Percentiles rank a stretch among this genome's conserved stretches.
These are phyloP conservation scores for Metridium senile DNA, from an alignment of 92 coral and sea anemone species.

Conservation along the genomic window DNA sequence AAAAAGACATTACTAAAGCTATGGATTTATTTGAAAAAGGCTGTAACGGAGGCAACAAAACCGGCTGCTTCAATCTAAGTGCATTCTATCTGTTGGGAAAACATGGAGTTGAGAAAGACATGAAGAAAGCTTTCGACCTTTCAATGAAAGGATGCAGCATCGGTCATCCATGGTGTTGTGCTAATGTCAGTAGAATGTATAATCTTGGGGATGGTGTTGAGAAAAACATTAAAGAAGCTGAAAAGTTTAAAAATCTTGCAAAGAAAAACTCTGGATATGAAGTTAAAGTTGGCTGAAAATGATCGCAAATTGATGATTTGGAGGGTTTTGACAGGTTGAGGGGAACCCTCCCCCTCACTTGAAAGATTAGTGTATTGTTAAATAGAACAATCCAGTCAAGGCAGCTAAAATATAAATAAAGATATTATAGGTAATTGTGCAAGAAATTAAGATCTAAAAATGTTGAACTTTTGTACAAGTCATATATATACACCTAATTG, in stretches of 20 bases:
- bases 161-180: conserved; percentile 98
- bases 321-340: too few relatives aligned
- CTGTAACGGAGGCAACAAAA: conserved; percentile 73
- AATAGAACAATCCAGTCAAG: too few relatives aligned
- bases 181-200: conserved; percentile 92
- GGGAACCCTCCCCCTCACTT: too few relatives aligned
- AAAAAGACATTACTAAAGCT: conserved; percentile 84
- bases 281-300: conserved; percentile 5
- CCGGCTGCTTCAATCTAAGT: conserved; percentile 96
- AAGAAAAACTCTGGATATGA: conserved; percentile 70
- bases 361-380: too few relatives aligned
- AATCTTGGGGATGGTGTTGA: conserved; percentile 91
- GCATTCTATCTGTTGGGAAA: conserved; percentile 82
- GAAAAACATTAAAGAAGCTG: conserved; percentile 66
- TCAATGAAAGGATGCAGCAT: conserved; percentile 87
- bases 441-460: too few relatives aligned
- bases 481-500: too few relatives aligned
- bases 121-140: conserved; percentile 83
- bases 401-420: too few relatives aligned
- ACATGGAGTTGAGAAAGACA: conserved; percentile 83
- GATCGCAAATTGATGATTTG: too few relatives aligned
- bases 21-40: conserved; percentile 73
- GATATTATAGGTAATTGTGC: too few relatives aligned
- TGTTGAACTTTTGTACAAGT: too few relatives aligned
- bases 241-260: conserved; percentile 82